Percentiles rank a stretch among this genome's conserved stretches.
Conservation (phyloP, 2,113 vertebrate species). For the Platichthys flesus region DNA sequence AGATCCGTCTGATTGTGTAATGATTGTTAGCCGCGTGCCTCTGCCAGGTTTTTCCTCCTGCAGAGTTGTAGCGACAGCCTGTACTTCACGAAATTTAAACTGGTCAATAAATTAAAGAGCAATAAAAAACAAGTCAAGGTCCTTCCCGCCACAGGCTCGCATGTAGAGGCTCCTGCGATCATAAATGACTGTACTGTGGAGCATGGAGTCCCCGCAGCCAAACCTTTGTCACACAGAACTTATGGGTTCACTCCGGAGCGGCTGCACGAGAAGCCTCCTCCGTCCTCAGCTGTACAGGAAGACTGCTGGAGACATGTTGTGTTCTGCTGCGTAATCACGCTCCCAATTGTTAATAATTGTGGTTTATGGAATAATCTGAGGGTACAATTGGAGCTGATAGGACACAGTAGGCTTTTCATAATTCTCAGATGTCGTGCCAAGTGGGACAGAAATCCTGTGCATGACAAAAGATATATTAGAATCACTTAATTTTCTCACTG, state of each 20-base stretch:
- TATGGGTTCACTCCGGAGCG: slow-evolving; percentile 5
- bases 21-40: slow-evolving; percentile 45
- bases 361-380: slow-evolving; percentile 22
- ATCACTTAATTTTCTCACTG: slow-evolving; percentile 50
- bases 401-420: slow-evolving; percentile 20
- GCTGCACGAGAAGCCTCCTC: background rate
- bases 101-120: slow-evolving; percentile 64
- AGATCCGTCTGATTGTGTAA: slow-evolving; percentile 58
- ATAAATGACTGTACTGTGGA: slow-evolving; percentile 52
- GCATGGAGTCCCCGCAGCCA: slow-evolving; percentile 32
- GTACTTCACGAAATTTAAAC: slow-evolving; percentile 44
- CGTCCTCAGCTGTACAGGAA: background rate
- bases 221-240: slow-evolving; percentile 33
- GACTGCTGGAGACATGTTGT: background rate
- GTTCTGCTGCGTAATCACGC: background rate
- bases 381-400: slow-evolving; percentile 14
- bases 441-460: slow-evolving; percentile 33
- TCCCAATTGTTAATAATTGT: slow-evolving; percentile 38
- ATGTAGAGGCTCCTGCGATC: slow-evolving; percentile 19
- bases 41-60: slow-evolving; percentile 33
- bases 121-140: slow-evolving; percentile 63
- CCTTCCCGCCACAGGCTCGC: slow-evolving; percentile 24
- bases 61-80: slow-evolving; percentile 40
- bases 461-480: slow-evolving; percentile 55
- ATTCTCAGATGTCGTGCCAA: slow-evolving; percentile 50